Base-by-base conservation (phyloP, 2,113 vertebrate genomes). In the Asarcornis scutulata region DNA sequence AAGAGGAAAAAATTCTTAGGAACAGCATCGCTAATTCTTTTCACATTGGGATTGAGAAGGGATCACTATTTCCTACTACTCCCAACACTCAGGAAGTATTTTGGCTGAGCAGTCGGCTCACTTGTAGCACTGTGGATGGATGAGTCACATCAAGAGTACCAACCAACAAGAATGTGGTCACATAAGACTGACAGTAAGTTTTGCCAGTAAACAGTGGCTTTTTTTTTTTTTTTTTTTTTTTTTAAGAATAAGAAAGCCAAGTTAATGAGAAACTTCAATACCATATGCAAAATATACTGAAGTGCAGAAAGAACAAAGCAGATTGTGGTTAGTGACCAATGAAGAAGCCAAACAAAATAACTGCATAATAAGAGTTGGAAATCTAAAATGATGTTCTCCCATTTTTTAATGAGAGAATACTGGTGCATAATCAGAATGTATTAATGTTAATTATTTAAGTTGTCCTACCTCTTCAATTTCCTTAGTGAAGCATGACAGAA, bases 381-480 rank as follows among this genome's bases (percentile, higher is more conserved):
- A 85, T 95, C 60, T 81, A 53, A 91, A 93, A 91, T 94, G 89
- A 46, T 48, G 29, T 89, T 95, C 96, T 87, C 88, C 94, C 89
- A 89, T 75, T 96, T 91, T 72, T 82, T 93, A 96, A 96, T 92
- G 90, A 86, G 52, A 97, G 76, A 97, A 91, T 83, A 95, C 21
- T 93, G 84, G 76, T 95, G 92, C 83, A 91, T 94, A 97, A 77
- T 91, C 79, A 95, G 83, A 97, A 97, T 90, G 80, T 58, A 95
- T 93, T 97, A 93, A 91, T 74, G 73, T 97, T 92, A 96, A 97
- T 97, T 89, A 98, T 97, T 98, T 97, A 97, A 96, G 89, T 97
- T 98, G 97, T 99, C 99, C 99, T 99, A 99, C 99, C 99, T 99
- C 99, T 98, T 99, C 98, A 98, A 99, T 99, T 98, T 99, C 99